phyloP scores from a whole-genome alignment of 1,140 invertebrate genomes.

The Campoletis sonorensis region DNA sequence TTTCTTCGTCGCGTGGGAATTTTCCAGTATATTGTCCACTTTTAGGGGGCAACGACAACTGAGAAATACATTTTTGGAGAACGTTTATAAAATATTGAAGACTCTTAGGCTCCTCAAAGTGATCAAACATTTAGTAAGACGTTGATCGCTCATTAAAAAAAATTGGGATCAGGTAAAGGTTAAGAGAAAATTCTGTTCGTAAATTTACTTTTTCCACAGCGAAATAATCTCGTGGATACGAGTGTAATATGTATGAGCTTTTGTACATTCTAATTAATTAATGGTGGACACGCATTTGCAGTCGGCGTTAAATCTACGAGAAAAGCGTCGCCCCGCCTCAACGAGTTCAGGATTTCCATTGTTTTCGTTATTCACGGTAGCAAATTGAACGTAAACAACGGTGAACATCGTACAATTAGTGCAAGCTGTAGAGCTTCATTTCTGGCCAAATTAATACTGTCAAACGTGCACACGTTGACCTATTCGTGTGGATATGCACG shows the following conservation, averaged over 20 bases:
- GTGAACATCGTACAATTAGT: slow-evolving; percentile 18
- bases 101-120: no score
- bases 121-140: no score
- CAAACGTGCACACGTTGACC: neutral
- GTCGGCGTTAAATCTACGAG: slow-evolving; percentile 1
- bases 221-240: neutral
- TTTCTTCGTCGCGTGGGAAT: no score
- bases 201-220: neutral
- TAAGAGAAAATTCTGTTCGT: neutral
- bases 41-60: no score
- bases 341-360: slow-evolving; percentile 23
- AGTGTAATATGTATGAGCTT: neutral
- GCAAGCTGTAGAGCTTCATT: slow-evolving; percentile 1
- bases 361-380: neutral
- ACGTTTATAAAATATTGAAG: no score
- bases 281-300: neutral
- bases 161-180: neutral
- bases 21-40: no score
- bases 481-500: neutral
- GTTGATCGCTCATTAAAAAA: no score
- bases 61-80: no score
- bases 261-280: slow-evolving; percentile 17
- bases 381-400: slow-evolving; percentile 29
- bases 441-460: slow-evolving; percentile 15
- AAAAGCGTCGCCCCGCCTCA: slow-evolving; percentile 2